A percentile compares a stretch with the other conserved stretches of the same genome.
These are phyloP conservation scores for Stenodera caucasica DNA, from an alignment of 2,888 invertebrate species.

Conservation along the genomic window DNA sequence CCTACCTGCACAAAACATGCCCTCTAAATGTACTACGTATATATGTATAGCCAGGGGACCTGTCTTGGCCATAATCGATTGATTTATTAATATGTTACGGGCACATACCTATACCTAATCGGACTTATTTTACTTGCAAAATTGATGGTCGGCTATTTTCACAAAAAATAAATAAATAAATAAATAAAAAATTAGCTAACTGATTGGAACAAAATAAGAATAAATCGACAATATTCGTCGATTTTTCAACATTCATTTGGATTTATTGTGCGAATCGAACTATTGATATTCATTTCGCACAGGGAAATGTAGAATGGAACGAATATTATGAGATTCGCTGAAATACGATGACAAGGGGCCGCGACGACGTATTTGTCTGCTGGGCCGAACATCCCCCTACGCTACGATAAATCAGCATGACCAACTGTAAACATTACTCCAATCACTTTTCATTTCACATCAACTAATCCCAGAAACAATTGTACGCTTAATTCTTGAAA, in stretches of 20 bases:
- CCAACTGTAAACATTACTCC: slow-evolving; percentile 27
- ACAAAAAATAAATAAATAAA: too few relatives aligned
- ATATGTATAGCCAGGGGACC: too few relatives aligned
- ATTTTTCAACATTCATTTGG: not conserved
- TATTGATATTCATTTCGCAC: not conserved
- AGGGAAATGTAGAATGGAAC: not conserved
- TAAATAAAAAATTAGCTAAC: too few relatives aligned
- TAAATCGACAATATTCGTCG: not conserved
- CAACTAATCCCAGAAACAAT: not conserved
- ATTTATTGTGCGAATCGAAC: not conserved
- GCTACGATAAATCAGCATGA: slow-evolving; percentile 43
- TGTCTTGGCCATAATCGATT: not conserved
- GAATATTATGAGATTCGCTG: slow-evolving; percentile 14
- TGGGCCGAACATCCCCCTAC: slow-evolving; percentile 29
- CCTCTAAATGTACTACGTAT: not conserved
- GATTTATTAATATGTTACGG: not conserved
- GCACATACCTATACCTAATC: not conserved
- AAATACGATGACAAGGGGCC: slow-evolving; percentile 42
- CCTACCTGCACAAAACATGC: not conserved
- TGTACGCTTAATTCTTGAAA: too few relatives aligned
- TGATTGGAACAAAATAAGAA: not conserved
- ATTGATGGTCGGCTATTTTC: not conserved
- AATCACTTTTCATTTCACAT: not conserved
- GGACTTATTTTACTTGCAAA: not conserved
- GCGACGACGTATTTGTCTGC: slow-evolving; percentile 46